These are phyloP conservation scores for Nemapogon koenigi DNA, from an alignment of 2,888 invertebrate species.

Conservation along the genomic window DNA sequence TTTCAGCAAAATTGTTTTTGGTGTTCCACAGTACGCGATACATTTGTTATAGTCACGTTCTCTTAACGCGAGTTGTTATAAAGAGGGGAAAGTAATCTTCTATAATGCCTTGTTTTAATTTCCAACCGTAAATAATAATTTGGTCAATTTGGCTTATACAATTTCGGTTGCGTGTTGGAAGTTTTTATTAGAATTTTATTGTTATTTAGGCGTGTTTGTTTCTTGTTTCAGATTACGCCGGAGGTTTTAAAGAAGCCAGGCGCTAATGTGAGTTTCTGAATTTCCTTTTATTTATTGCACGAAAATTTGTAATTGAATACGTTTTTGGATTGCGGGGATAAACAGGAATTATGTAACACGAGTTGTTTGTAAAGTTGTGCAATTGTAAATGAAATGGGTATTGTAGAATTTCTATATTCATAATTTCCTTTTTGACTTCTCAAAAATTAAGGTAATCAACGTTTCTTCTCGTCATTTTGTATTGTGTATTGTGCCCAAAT, in stretches of 20 bases:
- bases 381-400: no score
- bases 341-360: no score
- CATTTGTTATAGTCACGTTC: slow-evolving; percentile 23
- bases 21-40: neutral
- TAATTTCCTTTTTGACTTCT: no score
- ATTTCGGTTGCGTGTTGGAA: slow-evolving; percentile 61
- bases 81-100: slow-evolving; percentile 52
- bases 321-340: no score
- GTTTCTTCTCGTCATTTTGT: no score
- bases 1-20: slow-evolving; percentile 4
- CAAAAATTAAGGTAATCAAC: no score
- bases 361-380: no score
- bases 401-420: no score
- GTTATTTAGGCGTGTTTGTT: slow-evolving; percentile 66
- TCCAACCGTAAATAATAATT: slow-evolving; percentile 61
- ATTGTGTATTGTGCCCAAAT: no score
- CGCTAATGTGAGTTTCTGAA: slow-evolving; percentile 62
- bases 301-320: no score
- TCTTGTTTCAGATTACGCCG: slow-evolving; percentile 64
- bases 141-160: slow-evolving; percentile 58
- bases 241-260: slow-evolving; percentile 55
- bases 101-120: slow-evolving; percentile 57
- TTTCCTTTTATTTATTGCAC: slow-evolving; percentile 48
- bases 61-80: slow-evolving; percentile 32
- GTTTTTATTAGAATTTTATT: slow-evolving; percentile 65